Conservation (phyloP, 2,888 invertebrate genomes). For the Pycnomerus fuliginosus region DNA sequence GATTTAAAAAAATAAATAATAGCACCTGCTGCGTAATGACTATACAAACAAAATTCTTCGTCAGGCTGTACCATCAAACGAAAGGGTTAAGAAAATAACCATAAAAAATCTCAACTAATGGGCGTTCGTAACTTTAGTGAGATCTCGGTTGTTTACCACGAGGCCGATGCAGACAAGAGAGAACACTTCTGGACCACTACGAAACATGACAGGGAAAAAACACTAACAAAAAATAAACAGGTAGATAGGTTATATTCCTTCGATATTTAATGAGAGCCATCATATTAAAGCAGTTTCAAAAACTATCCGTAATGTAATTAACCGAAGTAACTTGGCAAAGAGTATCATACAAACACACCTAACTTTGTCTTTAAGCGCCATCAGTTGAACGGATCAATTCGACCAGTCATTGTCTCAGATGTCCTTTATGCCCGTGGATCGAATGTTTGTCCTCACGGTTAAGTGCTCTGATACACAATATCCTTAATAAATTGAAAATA, state of each 20-base stretch:
- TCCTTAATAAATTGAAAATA: too few species aligned
- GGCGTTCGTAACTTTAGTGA: constrained; percentile 36
- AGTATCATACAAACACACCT: too few species aligned
- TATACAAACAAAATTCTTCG: constrained; percentile 24
- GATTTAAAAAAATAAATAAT: too few species aligned
- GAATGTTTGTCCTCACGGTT: too few species aligned
- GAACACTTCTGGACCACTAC: constrained; percentile 17
- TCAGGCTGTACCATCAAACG: constrained; percentile 41
- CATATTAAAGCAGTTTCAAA: constrained; percentile 27
- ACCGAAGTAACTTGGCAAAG: too few species aligned
- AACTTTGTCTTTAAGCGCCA: too few species aligned
- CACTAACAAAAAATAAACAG: constrained; percentile 41
- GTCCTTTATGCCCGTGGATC: too few species aligned
- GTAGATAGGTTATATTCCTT: constrained; percentile 41
- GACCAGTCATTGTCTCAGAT: too few species aligned
- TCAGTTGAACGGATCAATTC: too few species aligned
- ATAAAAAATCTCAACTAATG: constrained; percentile 45
- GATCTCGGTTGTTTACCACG: constrained; percentile 39
- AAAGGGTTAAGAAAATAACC: constrained; percentile 44
- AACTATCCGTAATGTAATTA: too few species aligned
- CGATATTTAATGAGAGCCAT: constrained; percentile 41
- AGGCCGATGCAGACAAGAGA: constrained; percentile 20
- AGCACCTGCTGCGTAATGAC: constrained; percentile 17
- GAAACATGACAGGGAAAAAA: constrained; percentile 18
- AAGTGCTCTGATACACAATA: too few species aligned